These are phyloP conservation scores for Brienomyrus longianalis DNA, from an alignment of 2,113 vertebrate species.

Conservation along the genomic window DNA sequence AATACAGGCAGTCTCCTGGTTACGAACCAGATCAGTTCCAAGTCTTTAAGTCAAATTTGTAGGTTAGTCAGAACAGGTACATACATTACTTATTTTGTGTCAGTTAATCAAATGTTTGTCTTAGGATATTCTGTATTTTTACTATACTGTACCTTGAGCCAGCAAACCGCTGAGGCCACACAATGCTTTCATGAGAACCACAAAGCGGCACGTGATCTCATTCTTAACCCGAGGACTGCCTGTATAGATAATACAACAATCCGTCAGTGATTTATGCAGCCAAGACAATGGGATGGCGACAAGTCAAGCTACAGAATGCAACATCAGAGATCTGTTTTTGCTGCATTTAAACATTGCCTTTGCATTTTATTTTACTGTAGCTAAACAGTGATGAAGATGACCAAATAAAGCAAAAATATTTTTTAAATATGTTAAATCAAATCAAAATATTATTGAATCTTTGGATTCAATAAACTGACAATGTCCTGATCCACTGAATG, in stretches of 20 bases:
- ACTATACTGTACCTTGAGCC: neutral
- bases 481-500: neutral
- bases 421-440: neutral
- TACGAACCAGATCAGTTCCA: too few species aligned
- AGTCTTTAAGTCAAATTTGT: too few species aligned
- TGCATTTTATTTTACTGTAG: neutral
- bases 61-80: too few species aligned
- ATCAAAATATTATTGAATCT: neutral
- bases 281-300: neutral
- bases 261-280: neutral
- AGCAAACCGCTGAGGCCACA: neutral
- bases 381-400: neutral
- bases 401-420: neutral
- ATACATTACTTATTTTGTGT: too few species aligned
- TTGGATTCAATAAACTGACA: neutral
- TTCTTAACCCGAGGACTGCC: neutral
- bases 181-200: neutral
- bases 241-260: neutral
- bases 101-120: too few species aligned
- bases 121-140: neutral
- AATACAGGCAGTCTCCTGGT: too few species aligned
- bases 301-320: neutral
- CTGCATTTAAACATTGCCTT: neutral
- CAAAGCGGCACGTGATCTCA: neutral
- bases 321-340: neutral